These are phyloP conservation scores for Chironomus striatipennis DNA, from an alignment of 1,140 invertebrate genomes.

Conservation along the genomic window DNA sequence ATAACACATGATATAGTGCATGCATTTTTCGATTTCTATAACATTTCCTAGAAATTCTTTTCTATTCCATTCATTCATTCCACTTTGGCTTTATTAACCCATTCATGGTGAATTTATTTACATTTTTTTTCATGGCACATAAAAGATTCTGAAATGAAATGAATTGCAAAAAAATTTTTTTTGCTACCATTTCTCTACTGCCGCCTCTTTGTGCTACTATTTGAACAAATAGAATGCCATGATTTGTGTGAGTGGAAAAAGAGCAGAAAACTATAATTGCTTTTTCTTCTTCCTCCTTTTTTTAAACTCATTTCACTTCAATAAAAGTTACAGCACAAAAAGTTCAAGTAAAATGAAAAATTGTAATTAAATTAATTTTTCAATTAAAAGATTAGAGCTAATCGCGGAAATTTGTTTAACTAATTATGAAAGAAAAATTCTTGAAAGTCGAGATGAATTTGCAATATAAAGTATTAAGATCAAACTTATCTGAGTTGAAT, in stretches of 20 bases:
- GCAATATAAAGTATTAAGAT: too few relatives aligned
- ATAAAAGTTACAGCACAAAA: neutral
- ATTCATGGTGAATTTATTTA: neutral
- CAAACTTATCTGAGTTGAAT: neutral
- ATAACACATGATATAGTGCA: too few relatives aligned
- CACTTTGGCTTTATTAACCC: too few relatives aligned
- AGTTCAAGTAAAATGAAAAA: neutral
- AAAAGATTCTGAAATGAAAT: neutral
- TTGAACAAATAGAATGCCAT: neutral
- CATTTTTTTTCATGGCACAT: neutral
- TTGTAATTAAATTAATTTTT: neutral
- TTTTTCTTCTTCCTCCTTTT: neutral
- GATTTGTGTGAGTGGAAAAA: neutral
- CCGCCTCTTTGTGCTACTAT: neutral
- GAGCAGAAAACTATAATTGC: conserved; percentile 12
- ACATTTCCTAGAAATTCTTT: too few relatives aligned
- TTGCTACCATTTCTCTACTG: neutral
- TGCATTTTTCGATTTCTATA: too few relatives aligned
- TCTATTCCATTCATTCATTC: too few relatives aligned
- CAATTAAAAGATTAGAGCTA: conserved; percentile 6
- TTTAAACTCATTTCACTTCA: neutral
- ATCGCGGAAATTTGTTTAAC: conserved; percentile 13
- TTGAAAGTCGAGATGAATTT: too few relatives aligned
- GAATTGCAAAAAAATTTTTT: neutral
- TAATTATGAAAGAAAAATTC: conserved; percentile 1